phyloP scores from a whole-genome alignment of 2,888 invertebrate species.

The Frankliniella fusca region DNA sequence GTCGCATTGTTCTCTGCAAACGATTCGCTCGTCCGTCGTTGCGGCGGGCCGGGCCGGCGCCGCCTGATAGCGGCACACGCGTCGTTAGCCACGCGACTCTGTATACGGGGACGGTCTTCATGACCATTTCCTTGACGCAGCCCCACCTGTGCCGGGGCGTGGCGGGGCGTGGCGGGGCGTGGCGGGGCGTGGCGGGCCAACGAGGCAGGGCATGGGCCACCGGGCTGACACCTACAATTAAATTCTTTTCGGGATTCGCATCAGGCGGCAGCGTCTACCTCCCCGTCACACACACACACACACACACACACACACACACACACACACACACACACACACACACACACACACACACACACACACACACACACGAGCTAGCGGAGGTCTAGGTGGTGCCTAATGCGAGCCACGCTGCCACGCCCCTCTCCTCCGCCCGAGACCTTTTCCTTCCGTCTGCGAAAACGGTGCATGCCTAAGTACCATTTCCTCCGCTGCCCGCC shows the following conservation, averaged over 20 bases:
- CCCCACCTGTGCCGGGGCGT: background rate
- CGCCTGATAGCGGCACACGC: background rate
- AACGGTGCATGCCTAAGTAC: conserved; percentile 21
- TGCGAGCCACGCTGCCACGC: background rate
- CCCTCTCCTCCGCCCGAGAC: background rate
- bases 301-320: no score
- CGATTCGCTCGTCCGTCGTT: no score
- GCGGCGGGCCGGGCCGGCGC: no score
- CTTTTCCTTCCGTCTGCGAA: background rate
- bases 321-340: no score
- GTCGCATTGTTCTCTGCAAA: no score
- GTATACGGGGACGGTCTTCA: background rate
- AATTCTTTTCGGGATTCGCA: conserved; percentile 20
- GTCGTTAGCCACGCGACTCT: background rate
- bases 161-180: background rate
- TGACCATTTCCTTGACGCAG: conserved; percentile 15
- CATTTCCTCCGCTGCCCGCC: no score
- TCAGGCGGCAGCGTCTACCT: background rate
- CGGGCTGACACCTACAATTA: conserved; percentile 17
- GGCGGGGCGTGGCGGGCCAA: background rate
- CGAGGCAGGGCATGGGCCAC: background rate
- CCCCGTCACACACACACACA: no score
- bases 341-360: no score
- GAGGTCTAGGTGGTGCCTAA: background rate
- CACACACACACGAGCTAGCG: background rate